Evolutionary conservation across 1,140 invertebrate species (phyloP).

Genomic region (Laupala kohalensis): DNA sequence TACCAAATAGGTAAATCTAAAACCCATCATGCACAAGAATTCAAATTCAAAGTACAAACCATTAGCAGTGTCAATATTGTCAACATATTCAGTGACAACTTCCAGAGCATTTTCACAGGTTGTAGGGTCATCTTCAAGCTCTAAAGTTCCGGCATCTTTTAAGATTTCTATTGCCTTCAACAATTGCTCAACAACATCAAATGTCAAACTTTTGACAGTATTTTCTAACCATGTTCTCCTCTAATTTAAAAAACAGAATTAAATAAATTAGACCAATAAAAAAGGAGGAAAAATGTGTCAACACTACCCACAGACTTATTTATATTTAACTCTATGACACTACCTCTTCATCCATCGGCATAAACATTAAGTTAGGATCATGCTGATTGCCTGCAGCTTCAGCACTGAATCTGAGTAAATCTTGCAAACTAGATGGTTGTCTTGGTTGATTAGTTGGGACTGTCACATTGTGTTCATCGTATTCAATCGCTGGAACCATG

Average conservation of each 20-base stretch:
- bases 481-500: slow-evolving; percentile 1
- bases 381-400: slow-evolving; percentile 39
- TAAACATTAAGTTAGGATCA: slow-evolving; percentile 24
- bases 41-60: slow-evolving; percentile 31
- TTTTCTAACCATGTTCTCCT: slow-evolving; percentile 51
- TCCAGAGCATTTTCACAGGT: slow-evolving; percentile 42
- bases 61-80: slow-evolving; percentile 58
- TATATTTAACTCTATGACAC: slow-evolving; percentile 7
- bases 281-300: not conserved
- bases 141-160: slow-evolving; percentile 32
- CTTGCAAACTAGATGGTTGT: slow-evolving; percentile 35
- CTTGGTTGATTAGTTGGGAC: slow-evolving; percentile 26
- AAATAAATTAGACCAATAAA: not conserved
- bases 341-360: slow-evolving; percentile 47
- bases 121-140: slow-evolving; percentile 37
- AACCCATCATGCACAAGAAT: not conserved
- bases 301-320: not conserved
- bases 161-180: slow-evolving; percentile 44
- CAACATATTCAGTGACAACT: slow-evolving; percentile 45
- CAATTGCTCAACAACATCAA: slow-evolving; percentile 48
- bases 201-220: slow-evolving; percentile 47
- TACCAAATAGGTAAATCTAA: slow-evolving; percentile 4
- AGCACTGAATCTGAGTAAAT: slow-evolving; percentile 42
- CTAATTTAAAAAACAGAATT: slow-evolving; percentile 31
- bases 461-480: slow-evolving; percentile 4